Evolutionary conservation across 2,797 vertebrate genomes (phyloP).

Genomic region (Chelon labrosus): DNA sequence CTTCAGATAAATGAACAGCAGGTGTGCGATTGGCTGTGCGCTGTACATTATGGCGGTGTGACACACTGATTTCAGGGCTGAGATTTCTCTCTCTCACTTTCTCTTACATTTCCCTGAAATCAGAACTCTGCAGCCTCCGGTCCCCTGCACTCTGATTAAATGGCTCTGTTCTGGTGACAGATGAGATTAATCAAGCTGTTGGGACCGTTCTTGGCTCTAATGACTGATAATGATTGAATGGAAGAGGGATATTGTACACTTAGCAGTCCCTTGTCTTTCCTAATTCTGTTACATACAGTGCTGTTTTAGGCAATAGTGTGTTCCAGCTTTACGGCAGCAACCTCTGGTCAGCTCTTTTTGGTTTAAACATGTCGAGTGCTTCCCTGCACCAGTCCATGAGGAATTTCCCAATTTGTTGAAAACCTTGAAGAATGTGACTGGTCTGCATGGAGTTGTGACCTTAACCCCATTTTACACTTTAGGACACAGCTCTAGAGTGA

Average conservation of each 20-base stretch:
- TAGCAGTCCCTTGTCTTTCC: not conserved
- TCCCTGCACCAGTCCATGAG: no score
- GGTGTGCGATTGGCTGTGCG: conserved; percentile 34
- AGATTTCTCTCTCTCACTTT: conserved; percentile 5
- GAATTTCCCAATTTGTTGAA: no score
- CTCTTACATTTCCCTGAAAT: conserved; percentile 22
- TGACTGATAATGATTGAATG: conserved; percentile 42
- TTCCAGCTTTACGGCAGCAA: not conserved
- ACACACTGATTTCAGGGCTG: conserved; percentile 29
- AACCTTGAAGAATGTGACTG: no score
- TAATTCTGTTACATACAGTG: not conserved
- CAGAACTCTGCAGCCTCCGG: conserved; percentile 19
- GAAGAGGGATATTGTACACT: conserved; percentile 20
- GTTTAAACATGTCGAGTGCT: no score
- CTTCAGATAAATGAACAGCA: conserved; percentile 61
- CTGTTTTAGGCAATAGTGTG: not conserved
- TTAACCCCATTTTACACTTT: no score
- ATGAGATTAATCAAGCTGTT: conserved; percentile 49
- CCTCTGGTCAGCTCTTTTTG: no score
- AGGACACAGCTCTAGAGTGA: no score
- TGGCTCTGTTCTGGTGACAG: conserved; percentile 48
- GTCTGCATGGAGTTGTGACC: no score
- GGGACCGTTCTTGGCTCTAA: conserved; percentile 30
- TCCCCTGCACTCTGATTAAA: conserved; percentile 40
- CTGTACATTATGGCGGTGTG: conserved; percentile 30